A percentile compares a stretch with the other conserved stretches of the same genome.
These are phyloP conservation scores for Incurvaria masculella DNA, from an alignment of 2,888 invertebrate species.

Conservation along the genomic window DNA sequence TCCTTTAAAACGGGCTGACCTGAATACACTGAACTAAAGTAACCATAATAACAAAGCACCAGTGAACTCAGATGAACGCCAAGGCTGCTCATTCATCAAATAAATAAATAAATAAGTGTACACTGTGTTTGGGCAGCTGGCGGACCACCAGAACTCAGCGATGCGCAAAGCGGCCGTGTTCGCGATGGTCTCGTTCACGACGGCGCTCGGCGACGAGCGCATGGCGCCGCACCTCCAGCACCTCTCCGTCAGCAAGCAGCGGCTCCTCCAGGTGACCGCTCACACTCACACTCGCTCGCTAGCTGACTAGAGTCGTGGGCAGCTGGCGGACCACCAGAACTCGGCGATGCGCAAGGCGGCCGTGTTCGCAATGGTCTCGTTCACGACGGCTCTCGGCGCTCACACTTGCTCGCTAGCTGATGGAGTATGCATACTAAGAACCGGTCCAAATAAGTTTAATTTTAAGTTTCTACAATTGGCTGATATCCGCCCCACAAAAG, in stretches of 20 bases:
- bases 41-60: too few species aligned
- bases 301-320: conserved; percentile 13
- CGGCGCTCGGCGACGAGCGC: conserved; percentile 82
- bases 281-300: too few species aligned
- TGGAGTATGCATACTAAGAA: background rate
- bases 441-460: too few species aligned
- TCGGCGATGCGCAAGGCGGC: conserved; percentile 94
- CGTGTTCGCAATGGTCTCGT: conserved; percentile 95
- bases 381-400: conserved; percentile 87
- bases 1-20: too few species aligned
- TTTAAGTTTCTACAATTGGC: too few species aligned
- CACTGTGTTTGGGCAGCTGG: conserved; percentile 69
- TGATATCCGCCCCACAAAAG: too few species aligned
- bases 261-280: conserved; percentile 63
- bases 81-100: too few species aligned
- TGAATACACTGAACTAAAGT: too few species aligned
- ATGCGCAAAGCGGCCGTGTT: conserved; percentile 96
- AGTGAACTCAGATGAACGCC: too few species aligned
- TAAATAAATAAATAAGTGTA: too few species aligned
- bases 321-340: conserved; percentile 90
- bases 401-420: conserved; percentile 52
- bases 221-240: conserved; percentile 77
- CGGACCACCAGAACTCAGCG: conserved; percentile 88
- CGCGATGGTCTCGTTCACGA: conserved; percentile 94
- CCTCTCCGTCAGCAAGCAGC: conserved; percentile 86